Base-by-base conservation (phyloP, 1,140 invertebrate genomes). In the Drosophila erecta region DNA sequence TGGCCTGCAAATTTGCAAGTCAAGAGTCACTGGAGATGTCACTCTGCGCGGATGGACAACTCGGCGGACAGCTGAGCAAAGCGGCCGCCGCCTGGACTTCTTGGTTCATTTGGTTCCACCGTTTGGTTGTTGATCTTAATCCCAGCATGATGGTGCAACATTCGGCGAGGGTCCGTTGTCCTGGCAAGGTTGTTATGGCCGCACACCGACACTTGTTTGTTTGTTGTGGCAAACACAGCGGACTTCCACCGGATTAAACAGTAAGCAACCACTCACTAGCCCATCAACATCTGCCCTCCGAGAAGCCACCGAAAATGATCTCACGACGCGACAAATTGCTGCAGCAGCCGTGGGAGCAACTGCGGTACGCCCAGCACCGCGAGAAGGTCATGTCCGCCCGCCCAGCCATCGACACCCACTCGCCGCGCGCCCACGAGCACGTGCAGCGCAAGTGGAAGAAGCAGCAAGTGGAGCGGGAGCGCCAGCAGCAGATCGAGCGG, bases 371-470 rank as follows among this genome's bases (percentile, higher is more conserved):
- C 44, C 90, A 93, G 67, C 93, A 93, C 73, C 72, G 92, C 53
- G 83, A 90, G 75, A 93, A 93, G 80, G 93, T 94, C 14, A 77
- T 92, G 75, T 92, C 92, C 15, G 94, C 94, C 2, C 86, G 93
- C 11, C 93, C 94, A 4, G 93, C 93, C 20, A 93, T 94, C 30
- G 94, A 94, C 87, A 92, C 92, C 11, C 79, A 86, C n/a, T 87
- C 92, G 14, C 94, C 94, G 14, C 79, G 92, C 5, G 72, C 79
- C 40, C 91, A 93, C 60, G 85, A 90, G 60, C 94, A 94, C 75
- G 93, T 94, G 4, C 79, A 89, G 22, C 83, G 91, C 54, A 94
- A 94, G 86, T 81, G 93, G 57, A 94, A 94, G 79, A 94, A 94
- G 75, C 80, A 93, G 54, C 94, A 94, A 86, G 93, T 91, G 27